phyloP scores from a whole-genome alignment of 2,797 vertebrate species.

The Ctenosaura bakeri region DNA sequence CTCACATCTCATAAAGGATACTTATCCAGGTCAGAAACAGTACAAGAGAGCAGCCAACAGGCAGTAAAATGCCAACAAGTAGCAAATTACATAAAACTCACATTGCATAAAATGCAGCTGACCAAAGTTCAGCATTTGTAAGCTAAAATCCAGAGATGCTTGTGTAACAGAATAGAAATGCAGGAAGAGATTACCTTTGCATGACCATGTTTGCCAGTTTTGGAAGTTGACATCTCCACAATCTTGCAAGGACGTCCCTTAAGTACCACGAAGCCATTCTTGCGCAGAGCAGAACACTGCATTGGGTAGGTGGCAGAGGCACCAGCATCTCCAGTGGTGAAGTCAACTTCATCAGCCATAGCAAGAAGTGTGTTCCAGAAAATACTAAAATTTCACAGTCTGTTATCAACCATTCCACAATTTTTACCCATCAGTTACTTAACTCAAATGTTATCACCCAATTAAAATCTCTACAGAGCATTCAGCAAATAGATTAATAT shows the following conservation, averaged over 20 bases:
- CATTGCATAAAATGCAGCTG: background rate
- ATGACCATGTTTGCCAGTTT: constrained; percentile 97
- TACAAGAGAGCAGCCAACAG: background rate
- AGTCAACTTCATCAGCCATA: constrained; percentile 96
- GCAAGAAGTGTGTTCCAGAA: constrained; percentile 25
- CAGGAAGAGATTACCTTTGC: constrained; percentile 88
- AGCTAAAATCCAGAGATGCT: background rate
- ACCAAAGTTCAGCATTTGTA: background rate
- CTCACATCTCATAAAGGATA: background rate
- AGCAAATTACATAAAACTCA: background rate
- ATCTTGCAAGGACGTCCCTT: constrained; percentile 95
- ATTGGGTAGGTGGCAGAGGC: constrained; percentile 90
- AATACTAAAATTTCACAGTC: constrained; percentile 7
- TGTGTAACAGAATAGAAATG: background rate
- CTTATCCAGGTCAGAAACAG: background rate
- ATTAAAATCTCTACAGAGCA: background rate
- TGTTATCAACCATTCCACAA: background rate
- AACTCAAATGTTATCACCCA: background rate
- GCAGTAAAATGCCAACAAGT: background rate
- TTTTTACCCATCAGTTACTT: background rate
- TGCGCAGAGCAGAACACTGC: constrained; percentile 96
- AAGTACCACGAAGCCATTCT: constrained; percentile 93
- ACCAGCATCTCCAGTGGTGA: constrained; percentile 92
- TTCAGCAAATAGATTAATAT: background rate
- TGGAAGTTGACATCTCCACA: constrained; percentile 96